These are phyloP conservation scores for Spizella passerina DNA, from an alignment of 2,797 vertebrate genomes.

Conservation along the genomic window DNA sequence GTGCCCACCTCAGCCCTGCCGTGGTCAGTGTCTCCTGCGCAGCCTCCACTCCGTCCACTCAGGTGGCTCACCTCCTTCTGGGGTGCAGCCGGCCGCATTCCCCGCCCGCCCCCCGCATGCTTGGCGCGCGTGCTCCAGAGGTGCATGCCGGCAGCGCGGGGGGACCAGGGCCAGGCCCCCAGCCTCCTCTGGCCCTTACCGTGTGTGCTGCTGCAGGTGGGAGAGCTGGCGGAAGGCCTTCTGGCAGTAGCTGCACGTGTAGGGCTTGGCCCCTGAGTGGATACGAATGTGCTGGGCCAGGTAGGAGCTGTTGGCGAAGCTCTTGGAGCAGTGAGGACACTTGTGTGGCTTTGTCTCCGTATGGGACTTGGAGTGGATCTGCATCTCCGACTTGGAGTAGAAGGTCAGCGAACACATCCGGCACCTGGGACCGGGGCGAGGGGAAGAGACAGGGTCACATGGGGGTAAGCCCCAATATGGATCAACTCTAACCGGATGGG, in stretches of 20 bases:
- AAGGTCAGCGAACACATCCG: constrained; percentile 99
- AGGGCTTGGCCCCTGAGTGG: constrained; percentile 98
- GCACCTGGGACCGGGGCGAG: constrained; percentile 86
- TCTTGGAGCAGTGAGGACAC: constrained; percentile 98
- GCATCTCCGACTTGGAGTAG: constrained; percentile 99
- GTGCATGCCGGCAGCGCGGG: constrained; percentile 79
- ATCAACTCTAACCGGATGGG: background rate
- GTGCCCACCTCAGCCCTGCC: constrained; percentile 64
- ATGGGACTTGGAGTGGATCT: constrained; percentile 99
- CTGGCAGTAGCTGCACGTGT: constrained; percentile 95
- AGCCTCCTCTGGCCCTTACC: constrained; percentile 80
- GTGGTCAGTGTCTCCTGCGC: constrained; percentile 66
- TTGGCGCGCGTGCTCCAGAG: constrained; percentile 76
- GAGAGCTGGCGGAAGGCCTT: constrained; percentile 98
- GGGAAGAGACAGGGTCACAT: constrained; percentile 49
- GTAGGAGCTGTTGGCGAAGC: constrained; percentile 98
- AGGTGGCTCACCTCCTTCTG: constrained; percentile 60
- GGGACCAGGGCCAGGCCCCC: constrained; percentile 77
- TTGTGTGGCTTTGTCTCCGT: constrained; percentile 99
- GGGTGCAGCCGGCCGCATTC: constrained; percentile 66
- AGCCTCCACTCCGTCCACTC: constrained; percentile 71
- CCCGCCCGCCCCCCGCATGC: constrained; percentile 81
- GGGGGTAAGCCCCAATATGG: background rate
- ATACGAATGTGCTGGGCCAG: constrained; percentile 98
- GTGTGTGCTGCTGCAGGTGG: constrained; percentile 98